Evolutionary conservation across 2,113 vertebrate genomes (phyloP).

Genomic region (Chloropsis cyanopogon): DNA sequence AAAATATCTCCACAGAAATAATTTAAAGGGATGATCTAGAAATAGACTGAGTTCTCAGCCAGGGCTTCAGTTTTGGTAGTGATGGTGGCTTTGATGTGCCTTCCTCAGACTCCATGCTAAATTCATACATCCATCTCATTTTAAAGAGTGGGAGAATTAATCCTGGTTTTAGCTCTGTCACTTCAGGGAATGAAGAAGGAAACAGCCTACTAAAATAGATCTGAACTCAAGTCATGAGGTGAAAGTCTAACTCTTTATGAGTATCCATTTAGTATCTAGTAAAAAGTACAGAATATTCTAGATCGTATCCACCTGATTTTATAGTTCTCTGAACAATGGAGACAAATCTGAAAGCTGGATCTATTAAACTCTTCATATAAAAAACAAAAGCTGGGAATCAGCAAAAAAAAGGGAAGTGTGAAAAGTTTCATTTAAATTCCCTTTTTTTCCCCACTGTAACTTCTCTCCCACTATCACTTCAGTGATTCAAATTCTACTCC

Average conservation of each 20-base stretch:
- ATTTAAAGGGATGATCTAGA: background rate
- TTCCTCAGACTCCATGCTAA: background rate
- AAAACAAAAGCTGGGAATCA: conserved; percentile 52
- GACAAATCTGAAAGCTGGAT: conserved; percentile 10
- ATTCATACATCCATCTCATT: conserved; percentile 20
- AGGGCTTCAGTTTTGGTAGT: background rate
- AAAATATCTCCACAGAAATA: background rate
- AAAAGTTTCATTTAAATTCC: conserved; percentile 34
- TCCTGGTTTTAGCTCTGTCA: background rate
- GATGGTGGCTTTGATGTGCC: background rate
- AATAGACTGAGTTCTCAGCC: background rate
- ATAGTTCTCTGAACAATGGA: background rate
- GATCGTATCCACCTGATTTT: conserved; percentile 16
- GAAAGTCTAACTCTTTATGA: background rate
- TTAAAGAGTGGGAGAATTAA: conserved; percentile 31
- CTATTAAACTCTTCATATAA: conserved; percentile 30
- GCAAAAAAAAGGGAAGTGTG: background rate
- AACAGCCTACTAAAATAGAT: conserved; percentile 23
- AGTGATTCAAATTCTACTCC: conserved; percentile 49
- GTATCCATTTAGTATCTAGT: background rate
- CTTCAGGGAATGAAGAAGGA: conserved; percentile 8
- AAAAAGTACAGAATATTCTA: conserved; percentile 20
- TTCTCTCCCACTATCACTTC: conserved; percentile 25
- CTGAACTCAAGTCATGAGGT: background rate
- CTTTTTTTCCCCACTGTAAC: background rate